Evolutionary conservation across 2,888 invertebrate genomes (phyloP), one percentile per base, ranked within the genome.

Genomic region (Ommatoiulus sabulosus): DNA sequence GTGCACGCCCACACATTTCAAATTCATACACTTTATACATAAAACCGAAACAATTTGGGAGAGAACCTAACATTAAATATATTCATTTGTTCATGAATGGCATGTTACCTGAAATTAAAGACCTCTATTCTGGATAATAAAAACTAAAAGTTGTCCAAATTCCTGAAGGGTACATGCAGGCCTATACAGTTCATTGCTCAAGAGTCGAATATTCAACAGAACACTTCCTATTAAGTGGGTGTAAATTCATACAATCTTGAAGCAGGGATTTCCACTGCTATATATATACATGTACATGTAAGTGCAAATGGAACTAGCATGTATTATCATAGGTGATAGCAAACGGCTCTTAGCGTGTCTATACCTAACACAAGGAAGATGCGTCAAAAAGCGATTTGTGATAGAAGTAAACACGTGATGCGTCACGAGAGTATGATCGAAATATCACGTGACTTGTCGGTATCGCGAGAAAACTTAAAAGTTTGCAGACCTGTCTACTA

Each of bases 41-140:
- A 80, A 80, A 80, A 80, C 80, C 35, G 35, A 80, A 80, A 35
- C 80, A 35, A 80, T 80, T 80, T 80, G 35, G 20, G 35, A 35
- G 80, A 80, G 80, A 80, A 80, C 80, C 80, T 15, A 80, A 80
- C 80, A 43, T 80, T 80, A 80, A 80, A 72, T 43, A 35, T 35
- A 35, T 80, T 72, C 72, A 72, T 24, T 80, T 80, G 80, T 24
- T 80, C 80, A 15, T 80, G 35, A 80, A 80, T 43, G 80, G 12
- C 35, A 80, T 35, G 80, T 15, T n/a, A 80, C 35, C 80, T 80
- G 35, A 80, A 80, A 80, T 20, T 63, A 63, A 63, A 20, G 35
- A 80, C 35, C 35, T 8, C 35, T 3, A 80, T 72, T 20, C 72
- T 24, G 72, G 24, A 72, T 72, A 20, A 24, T 10, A 72, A 24